These are phyloP conservation scores for Fragum sueziense DNA, from an alignment of 2,888 invertebrate genomes.

Conservation along the genomic window DNA sequence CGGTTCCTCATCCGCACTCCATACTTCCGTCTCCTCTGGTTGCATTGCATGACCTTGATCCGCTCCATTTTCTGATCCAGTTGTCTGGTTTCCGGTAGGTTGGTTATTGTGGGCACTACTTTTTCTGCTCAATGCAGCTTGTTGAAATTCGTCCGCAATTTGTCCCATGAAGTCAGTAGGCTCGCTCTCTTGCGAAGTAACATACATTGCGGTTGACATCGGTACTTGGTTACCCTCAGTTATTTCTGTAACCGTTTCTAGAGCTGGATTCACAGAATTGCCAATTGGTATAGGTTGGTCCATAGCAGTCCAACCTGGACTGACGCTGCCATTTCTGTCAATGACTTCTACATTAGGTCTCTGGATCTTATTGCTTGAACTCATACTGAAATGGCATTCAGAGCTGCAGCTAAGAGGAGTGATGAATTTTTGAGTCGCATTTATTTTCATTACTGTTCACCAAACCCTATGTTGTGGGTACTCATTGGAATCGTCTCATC, in stretches of 20 bases:
- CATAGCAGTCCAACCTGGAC: constrained; percentile 15
- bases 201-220: background rate
- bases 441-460: no score
- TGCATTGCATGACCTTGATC: background rate
- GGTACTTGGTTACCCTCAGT: background rate
- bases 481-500: no score
- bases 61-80: background rate
- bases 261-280: background rate
- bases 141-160: constrained; percentile 11
- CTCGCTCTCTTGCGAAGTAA: background rate
- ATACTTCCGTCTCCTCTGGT: constrained; percentile 4
- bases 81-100: background rate
- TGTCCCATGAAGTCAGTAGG: constrained; percentile 1
- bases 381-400: background rate
- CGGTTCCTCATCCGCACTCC: background rate
- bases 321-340: background rate
- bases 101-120: background rate
- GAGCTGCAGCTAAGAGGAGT: no score
- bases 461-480: no score
- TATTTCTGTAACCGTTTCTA: background rate
- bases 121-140: background rate
- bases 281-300: constrained; percentile 9
- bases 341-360: background rate
- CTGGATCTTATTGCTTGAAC: background rate
- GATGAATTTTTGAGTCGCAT: no score